Base-by-base conservation (phyloP, 2,797 vertebrate genomes). In the Pseudomugil gertrudae region DNA sequence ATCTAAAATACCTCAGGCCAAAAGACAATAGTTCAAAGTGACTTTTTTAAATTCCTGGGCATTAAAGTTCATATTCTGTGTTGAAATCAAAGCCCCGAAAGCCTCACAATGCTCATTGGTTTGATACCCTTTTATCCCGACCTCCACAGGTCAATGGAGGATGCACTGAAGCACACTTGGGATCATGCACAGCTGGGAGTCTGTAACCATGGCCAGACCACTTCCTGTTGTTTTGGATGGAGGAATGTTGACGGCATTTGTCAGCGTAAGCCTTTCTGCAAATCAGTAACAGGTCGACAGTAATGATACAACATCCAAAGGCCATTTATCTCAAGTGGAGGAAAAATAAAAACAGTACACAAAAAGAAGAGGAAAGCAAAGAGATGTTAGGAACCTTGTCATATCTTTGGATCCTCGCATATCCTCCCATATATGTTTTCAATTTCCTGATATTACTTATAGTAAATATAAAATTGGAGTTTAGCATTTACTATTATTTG, bases 191-290 rank as follows among this genome's bases (percentile, higher is more conserved):
- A 0, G 53, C 58, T 45, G 0, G 89, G 89, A 47, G 57, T 86
- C 67, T 91, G 90, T 77, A 78, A 67, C 57, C 88, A 82, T 6
- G 83, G 87, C 24, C 83, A 57, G 15, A 78, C 47, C 19, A 72
- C 80, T 69, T 88, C 85, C 81, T 92, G 90, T 77, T 92, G 87
- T 84, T 72, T 76, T 30, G 90, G 91, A 62, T 93, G 92, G 91
- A 93, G 61, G 80, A 91, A 89, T 76, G 82, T 88, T 32, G 74
- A 78, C 3, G 77, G 84, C 61, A 45, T 84, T 70, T 94, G 92
- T 85, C 84, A 84, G 65, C 83, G 90, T 93, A 75, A 92, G 92
- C 80, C 21, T 57, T 61, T 76, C 57, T 57, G 63, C 14, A 1
- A 24, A 63, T 64, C 24, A 65, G 13, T 69, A 48, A 83, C 53